Evolutionary conservation across 1,140 invertebrate genomes (phyloP), one percentile per base, ranked within the genome.

Genomic region (Octopus sinensis): DNA sequence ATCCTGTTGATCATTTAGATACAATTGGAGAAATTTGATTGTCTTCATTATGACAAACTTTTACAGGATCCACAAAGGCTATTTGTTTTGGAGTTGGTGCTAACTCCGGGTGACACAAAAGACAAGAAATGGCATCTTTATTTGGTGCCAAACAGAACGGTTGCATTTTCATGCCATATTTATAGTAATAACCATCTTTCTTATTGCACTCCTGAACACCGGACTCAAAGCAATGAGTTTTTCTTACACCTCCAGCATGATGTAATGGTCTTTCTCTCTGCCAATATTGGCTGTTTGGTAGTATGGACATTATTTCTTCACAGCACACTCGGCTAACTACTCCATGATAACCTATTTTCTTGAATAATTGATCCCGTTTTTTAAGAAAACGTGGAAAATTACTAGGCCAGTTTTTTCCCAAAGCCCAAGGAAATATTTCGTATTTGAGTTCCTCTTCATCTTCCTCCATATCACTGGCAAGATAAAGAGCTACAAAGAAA

Each of bases 381-480:
- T 87, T 86, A 30, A 91, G 86, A 82, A 92, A 90, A 62, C 79
- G 71, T 5, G 86, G 85, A 79, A 90, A 91, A 79, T 87, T 90
- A 7, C 88, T 85, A 53, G 86, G 86, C 91, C 89, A 92, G 68
- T 85, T 88, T 78, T 85, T 83, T 56, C 89, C 91, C 9, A 92
- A 85, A 54, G 91, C 91, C 91, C 92, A 93, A 5, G 91, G 89
- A 84, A 92, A 91, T 79, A 93, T 91, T 84, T 92, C 91, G 85
- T 90, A 91, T 84, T 92, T 92, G 12, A 90, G 84, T 71, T 92
- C 90, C 82, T 92, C 91, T 68, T 93, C 91, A 85, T 93, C 93
- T 85, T 93, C 93, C 85, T 93, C 92, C 90, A 93, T 92, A 81
- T 93, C 92, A 87, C 93, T 92, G 30, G 92, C 93, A 53, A 93